Evolutionary conservation across 2,113 vertebrate genomes (phyloP).

Genomic region (Dasypus novemcinctus): DNA sequence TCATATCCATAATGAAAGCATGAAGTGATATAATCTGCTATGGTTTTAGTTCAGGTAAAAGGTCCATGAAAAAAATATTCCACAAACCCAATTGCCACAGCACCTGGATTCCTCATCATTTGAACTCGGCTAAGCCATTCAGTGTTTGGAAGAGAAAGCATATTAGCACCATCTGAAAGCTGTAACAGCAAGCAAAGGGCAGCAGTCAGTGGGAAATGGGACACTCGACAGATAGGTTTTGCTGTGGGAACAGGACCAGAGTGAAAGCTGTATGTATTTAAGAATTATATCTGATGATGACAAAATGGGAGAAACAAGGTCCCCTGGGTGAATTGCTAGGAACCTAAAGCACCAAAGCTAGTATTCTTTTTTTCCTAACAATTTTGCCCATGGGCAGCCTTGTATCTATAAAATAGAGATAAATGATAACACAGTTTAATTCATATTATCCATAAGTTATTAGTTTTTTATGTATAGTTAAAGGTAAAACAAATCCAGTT

Average conservation of each 20-base stretch:
- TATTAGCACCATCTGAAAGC: not conserved
- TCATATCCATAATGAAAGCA: not conserved
- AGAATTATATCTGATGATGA: not conserved
- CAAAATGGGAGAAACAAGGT: not conserved
- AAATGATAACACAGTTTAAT: constrained; percentile 13
- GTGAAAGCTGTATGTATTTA: not conserved
- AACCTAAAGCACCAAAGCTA: not conserved
- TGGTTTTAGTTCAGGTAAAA: constrained; percentile 1
- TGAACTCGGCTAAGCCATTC: not conserved
- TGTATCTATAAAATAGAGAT: not conserved
- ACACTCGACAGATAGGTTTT: not conserved
- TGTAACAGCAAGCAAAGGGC: not conserved
- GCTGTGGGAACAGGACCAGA: not conserved
- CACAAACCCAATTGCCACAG: not conserved
- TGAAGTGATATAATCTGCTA: not conserved
- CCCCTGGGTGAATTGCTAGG: not conserved
- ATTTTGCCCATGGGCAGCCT: not conserved
- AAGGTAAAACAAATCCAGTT: not conserved
- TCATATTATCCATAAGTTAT: not conserved
- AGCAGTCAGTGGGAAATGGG: not conserved
- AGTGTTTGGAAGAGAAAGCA: not conserved
- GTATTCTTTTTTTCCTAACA: not conserved
- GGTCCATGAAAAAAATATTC: not conserved
- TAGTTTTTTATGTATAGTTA: not conserved
- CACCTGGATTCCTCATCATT: not conserved